These are phyloP conservation scores for Bombus waltoni DNA, from an alignment of 1,140 invertebrate genomes.

Conservation along the genomic window DNA sequence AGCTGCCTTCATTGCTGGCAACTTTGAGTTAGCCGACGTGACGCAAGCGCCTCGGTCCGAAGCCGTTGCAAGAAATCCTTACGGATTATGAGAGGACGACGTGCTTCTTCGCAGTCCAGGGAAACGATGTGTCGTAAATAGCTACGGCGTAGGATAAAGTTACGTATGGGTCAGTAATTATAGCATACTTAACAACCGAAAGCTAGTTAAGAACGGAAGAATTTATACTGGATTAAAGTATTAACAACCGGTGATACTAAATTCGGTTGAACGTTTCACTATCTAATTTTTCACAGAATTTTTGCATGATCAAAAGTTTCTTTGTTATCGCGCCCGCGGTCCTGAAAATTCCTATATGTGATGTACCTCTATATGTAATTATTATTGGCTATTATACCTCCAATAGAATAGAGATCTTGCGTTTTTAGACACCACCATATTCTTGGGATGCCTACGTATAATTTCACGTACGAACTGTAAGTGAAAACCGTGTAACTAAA, in stretches of 20 bases:
- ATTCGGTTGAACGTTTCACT: not conserved
- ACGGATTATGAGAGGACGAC: constrained; percentile 57
- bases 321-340: not conserved
- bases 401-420: not conserved
- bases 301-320: no score
- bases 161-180: constrained; percentile 35
- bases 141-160: constrained; percentile 5
- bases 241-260: not conserved
- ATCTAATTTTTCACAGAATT: not conserved
- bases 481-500: not conserved
- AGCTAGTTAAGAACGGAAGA: not conserved
- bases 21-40: constrained; percentile 58
- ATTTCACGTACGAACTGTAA: not conserved
- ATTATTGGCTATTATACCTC: not conserved
- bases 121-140: constrained; percentile 25
- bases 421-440: not conserved
- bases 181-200: not conserved
- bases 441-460: not conserved
- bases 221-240: not conserved
- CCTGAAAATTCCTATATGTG: not conserved
- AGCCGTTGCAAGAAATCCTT: constrained; percentile 54
- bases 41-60: constrained; percentile 42
- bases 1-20: constrained; percentile 52
- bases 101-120: constrained; percentile 16
- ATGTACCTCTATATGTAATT: not conserved